Conservation (phyloP, 2,797 vertebrate species). For the Poliocrania exsul region DNA sequence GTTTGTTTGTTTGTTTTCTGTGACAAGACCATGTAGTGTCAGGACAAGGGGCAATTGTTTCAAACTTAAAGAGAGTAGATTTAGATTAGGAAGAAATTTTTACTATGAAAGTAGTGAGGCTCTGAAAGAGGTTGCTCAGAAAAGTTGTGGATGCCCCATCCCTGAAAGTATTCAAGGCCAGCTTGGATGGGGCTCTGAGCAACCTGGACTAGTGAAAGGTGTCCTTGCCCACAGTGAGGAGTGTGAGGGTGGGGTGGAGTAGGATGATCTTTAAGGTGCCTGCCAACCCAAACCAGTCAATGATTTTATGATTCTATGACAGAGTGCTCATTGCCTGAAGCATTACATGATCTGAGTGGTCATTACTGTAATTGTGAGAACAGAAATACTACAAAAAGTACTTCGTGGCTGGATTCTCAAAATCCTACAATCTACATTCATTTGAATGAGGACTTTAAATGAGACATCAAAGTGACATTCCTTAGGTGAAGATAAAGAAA, state of each 20-base stretch:
- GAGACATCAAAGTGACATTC: not conserved
- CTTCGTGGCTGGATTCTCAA: not conserved
- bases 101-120: not conserved
- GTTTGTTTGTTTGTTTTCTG: not conserved
- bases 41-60: not conserved
- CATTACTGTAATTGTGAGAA: not conserved
- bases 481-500: not conserved
- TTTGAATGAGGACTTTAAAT: not conserved
- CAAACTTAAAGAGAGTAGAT: too few relatives aligned
- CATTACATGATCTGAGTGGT: not conserved
- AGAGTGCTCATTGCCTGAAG: not conserved
- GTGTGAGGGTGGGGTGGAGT: not conserved
- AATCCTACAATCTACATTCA: not conserved
- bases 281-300: not conserved
- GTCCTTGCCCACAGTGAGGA: not conserved
- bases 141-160: not conserved
- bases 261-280: not conserved
- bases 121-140: not conserved
- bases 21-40: not conserved
- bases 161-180: not conserved
- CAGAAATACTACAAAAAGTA: fast-evolving
- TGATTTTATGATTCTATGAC: not conserved
- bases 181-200: not conserved
- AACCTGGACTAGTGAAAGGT: not conserved
- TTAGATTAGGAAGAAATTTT: not conserved